Conservation (phyloP, 2,888 invertebrate genomes). For the Agriopis leucophaearia region DNA sequence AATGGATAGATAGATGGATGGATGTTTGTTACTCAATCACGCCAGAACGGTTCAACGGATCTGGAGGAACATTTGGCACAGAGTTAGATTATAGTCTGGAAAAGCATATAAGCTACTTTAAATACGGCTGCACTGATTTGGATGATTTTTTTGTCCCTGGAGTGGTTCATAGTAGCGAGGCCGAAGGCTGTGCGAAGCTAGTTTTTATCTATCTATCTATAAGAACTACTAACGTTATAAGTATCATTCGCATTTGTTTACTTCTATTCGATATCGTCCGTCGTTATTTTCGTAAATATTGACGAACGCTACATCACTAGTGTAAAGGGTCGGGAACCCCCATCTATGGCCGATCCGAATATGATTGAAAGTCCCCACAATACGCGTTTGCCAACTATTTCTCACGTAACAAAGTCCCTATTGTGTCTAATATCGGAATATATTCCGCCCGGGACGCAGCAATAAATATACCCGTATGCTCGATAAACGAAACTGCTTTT, state of each 20-base stretch:
- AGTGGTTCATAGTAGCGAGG: too few species aligned
- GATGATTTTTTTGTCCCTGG: too few species aligned
- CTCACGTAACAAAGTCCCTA: conserved; percentile 45
- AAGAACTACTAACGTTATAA: too few species aligned
- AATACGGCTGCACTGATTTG: too few species aligned
- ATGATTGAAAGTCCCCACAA: conserved; percentile 44
- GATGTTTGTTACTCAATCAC: too few species aligned
- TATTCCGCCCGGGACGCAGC: conserved; percentile 38
- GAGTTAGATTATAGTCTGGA: too few species aligned
- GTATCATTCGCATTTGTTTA: neutral
- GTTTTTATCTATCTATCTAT: too few species aligned
- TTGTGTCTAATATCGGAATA: conserved; percentile 48
- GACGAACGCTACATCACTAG: conserved; percentile 11
- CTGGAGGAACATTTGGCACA: too few species aligned
- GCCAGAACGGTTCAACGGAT: too few species aligned
- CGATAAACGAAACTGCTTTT: conserved; percentile 41
- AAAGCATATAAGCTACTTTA: too few species aligned
- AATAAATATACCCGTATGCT: conserved; percentile 46
- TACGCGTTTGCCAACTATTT: conserved; percentile 44
- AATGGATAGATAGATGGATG: too few species aligned
- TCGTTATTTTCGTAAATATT: neutral
- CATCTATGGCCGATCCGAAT: conserved; percentile 31
- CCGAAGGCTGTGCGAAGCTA: too few species aligned
- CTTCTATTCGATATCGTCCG: neutral
- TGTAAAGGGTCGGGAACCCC: conserved; percentile 25